A percentile compares a stretch with the other conserved stretches of the same genome.
Evolutionary conservation across 2,797 vertebrate genomes (phyloP).

Genomic region (Crypturellus tataupa): DNA sequence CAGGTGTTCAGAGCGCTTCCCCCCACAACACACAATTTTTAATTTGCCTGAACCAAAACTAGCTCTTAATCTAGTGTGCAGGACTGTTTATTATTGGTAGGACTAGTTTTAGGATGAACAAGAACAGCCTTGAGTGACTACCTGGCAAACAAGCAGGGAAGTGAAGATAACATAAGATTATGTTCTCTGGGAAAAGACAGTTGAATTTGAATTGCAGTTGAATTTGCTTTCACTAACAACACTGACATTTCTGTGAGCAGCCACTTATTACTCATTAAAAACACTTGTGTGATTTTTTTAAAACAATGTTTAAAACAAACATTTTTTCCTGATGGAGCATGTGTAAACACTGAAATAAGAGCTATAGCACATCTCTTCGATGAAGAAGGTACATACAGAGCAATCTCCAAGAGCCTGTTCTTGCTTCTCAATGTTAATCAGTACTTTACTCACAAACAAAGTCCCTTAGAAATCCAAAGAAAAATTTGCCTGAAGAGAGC

Average conservation of each 20-base stretch:
- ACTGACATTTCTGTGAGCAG: slow-evolving; percentile 5
- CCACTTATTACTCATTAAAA: not conserved
- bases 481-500: not conserved
- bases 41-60: not conserved
- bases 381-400: not conserved
- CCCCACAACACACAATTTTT: not conserved
- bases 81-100: too few relatives aligned
- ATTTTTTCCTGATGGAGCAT: not conserved
- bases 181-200: not conserved
- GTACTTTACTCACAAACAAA: not conserved
- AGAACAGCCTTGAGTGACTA: not conserved
- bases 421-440: not conserved
- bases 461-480: not conserved
- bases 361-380: not conserved
- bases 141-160: not conserved
- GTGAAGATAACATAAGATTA: not conserved
- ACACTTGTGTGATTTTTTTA: not conserved
- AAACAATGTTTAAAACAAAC: not conserved
- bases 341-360: not conserved
- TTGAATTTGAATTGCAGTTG: not conserved
- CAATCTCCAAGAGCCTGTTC: not conserved
- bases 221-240: not conserved
- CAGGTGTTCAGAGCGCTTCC: not conserved
- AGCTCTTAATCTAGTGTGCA: not conserved
- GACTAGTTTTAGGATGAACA: not conserved